A percentile compares a stretch with the other conserved stretches of the same genome.
phyloP scores from a whole-genome alignment of 2,113 vertebrate species.

The Pelodiscus sinensis region DNA sequence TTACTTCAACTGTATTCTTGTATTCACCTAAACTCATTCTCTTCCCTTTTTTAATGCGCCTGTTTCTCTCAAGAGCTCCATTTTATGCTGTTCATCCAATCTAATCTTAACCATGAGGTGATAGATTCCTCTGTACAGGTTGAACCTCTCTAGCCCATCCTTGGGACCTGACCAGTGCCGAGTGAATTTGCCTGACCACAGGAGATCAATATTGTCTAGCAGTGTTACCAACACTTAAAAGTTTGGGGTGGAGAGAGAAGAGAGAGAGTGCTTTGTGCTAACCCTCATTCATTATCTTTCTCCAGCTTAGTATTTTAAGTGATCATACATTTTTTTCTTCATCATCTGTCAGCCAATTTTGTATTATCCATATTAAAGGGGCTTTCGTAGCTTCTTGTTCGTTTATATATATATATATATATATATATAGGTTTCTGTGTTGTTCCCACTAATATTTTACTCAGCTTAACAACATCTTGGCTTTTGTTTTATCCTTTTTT shows the following conservation, averaged over 20 bases:
- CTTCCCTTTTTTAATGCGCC: background rate
- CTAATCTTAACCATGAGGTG: background rate
- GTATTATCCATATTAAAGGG: background rate
- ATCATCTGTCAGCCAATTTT: background rate
- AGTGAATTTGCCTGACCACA: too few relatives aligned
- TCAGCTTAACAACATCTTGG: background rate
- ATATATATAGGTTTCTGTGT: background rate
- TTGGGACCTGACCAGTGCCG: too few relatives aligned
- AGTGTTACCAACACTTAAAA: too few relatives aligned
- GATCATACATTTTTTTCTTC: background rate
- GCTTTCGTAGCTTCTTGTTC: too few relatives aligned
- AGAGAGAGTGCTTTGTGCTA: rapidly evolving
- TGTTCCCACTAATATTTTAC: background rate
- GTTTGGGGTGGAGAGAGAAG: background rate
- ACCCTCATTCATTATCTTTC: background rate
- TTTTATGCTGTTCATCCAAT: background rate
- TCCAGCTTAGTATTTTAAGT: background rate
- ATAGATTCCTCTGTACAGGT: background rate
- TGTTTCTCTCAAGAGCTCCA: rapidly evolving
- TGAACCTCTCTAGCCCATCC: too few relatives aligned
- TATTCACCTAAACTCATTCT: background rate
- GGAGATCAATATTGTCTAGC: too few relatives aligned
- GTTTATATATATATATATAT: background rate
- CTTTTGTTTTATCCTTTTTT: background rate
- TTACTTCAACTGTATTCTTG: background rate